Evolutionary conservation across 2,888 invertebrate species (phyloP).

Genomic region (Thelaira solivaga): DNA sequence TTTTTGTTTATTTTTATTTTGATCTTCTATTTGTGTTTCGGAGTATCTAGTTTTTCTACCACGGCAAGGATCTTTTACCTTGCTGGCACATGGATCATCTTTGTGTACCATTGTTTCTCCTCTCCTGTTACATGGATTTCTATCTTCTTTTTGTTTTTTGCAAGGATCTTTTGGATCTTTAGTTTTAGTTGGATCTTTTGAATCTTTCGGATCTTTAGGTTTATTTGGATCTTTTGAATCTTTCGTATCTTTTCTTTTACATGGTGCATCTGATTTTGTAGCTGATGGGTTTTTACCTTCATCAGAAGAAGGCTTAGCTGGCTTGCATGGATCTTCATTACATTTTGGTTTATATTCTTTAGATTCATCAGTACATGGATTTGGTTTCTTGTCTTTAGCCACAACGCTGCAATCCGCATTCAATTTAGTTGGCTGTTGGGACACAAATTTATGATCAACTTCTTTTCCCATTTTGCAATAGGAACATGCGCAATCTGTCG

Average conservation of each 20-base stretch:
- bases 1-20: neutral
- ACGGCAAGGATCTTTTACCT: conserved; percentile 4
- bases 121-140: too few species aligned
- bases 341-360: conserved; percentile 47
- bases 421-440: neutral
- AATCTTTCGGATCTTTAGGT: neutral
- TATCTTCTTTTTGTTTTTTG: too few species aligned
- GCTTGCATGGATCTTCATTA: conserved; percentile 43
- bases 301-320: neutral
- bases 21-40: neutral
- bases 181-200: neutral
- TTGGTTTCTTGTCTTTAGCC: neutral
- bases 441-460: too few species aligned
- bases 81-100: neutral
- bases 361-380: neutral
- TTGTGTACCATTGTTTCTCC: too few species aligned
- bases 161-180: conserved; percentile 14
- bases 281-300: neutral
- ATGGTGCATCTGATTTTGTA: neutral
- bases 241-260: conserved; percentile 8
- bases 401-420: neutral
- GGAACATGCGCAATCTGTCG: neutral
- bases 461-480: neutral
- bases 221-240: conserved; percentile 13
- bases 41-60: neutral